Evolutionary conservation across 2,113 vertebrate genomes (phyloP), one percentile per base, ranked within the genome.

Genomic region (Aphyosemion australe): DNA sequence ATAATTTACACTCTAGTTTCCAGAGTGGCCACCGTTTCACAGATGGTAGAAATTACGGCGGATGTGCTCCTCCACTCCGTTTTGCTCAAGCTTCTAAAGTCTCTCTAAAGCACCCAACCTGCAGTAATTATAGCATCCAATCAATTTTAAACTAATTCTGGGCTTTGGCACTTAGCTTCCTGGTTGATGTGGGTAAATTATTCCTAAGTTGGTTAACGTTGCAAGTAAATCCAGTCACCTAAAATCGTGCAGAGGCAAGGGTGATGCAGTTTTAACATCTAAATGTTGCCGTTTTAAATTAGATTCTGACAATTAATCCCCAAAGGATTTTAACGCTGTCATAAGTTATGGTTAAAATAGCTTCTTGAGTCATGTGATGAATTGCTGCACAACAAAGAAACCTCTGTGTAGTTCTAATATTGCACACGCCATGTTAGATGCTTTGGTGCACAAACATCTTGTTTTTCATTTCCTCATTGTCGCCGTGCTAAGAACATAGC

Each of bases 1-100:
- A 88, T 76, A 79, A 84, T 84, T 82, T 65, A 76, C 62, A 46
- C 39, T 51, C 60, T 32, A 60, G 71, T 78, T 84, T 83, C 84
- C 76, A 78, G 79, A 79, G 65, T 43, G 52, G 58, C 57, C 57
- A 18, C 75, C 57, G 26, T 56, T 69, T 62, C 26, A 21, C 78
- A 82, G 78, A 74, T 74, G 75, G 76, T 65, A 48, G 63, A 84
- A 65, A 81, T 79, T 62, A 76, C 31, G 47, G 46, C 61, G 21
- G 70, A 72, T 32, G 20, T 42, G 63, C 65, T 76, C 47, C 53
- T 66, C 42, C 70, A 65, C 67, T 77, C 66, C 15, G 41, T 63
- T 78, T 65, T 67, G 52, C 50, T 76, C 46, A 61, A 83, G 61
- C 69, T 64, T 61, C 62, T 67, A 21, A 69, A 80, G 73, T 75